Conservation (phyloP, 2,797 vertebrate species). For the Syngnathus acus region DNA sequence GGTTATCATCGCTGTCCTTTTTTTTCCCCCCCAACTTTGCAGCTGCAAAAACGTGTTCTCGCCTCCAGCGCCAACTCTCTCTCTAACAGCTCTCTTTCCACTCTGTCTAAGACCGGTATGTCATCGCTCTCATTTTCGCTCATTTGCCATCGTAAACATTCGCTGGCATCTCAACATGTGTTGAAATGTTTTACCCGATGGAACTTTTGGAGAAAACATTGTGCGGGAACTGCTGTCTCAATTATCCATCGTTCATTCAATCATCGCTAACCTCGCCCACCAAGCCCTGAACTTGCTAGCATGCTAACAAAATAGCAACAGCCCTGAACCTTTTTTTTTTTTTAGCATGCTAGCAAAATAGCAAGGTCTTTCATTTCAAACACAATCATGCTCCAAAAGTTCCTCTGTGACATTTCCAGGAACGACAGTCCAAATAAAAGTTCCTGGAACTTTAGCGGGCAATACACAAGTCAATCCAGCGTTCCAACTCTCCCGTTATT, state of each 20-base stretch:
- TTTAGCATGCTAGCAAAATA: too few species aligned
- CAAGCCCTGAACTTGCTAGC: too few species aligned
- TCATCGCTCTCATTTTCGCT: slow-evolving; percentile 16
- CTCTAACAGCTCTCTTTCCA: slow-evolving; percentile 54
- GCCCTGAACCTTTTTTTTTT: too few species aligned
- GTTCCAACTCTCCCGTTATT: slow-evolving; percentile 20
- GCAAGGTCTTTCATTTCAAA: too few species aligned
- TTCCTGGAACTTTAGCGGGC: background rate
- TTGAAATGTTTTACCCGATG: background rate
- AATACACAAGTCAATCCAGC: slow-evolving; percentile 2
- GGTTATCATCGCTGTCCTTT: background rate
- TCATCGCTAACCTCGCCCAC: too few species aligned
- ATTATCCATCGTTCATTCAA: too few species aligned
- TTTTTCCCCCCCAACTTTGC: slow-evolving; percentile 29
- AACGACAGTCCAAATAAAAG: background rate
- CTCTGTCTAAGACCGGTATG: slow-evolving; percentile 56
- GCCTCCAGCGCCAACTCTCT: slow-evolving; percentile 44
- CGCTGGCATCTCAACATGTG: background rate
- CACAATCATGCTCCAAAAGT: too few species aligned
- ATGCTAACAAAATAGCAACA: too few species aligned
- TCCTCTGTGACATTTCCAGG: too few species aligned
- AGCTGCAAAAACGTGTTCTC: slow-evolving; percentile 47
- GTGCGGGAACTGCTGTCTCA: too few species aligned
- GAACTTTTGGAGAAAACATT: too few species aligned
- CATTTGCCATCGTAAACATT: background rate